phyloP scores from a whole-genome alignment of 2,113 vertebrate species.

The Triplophysa rosa region DNA sequence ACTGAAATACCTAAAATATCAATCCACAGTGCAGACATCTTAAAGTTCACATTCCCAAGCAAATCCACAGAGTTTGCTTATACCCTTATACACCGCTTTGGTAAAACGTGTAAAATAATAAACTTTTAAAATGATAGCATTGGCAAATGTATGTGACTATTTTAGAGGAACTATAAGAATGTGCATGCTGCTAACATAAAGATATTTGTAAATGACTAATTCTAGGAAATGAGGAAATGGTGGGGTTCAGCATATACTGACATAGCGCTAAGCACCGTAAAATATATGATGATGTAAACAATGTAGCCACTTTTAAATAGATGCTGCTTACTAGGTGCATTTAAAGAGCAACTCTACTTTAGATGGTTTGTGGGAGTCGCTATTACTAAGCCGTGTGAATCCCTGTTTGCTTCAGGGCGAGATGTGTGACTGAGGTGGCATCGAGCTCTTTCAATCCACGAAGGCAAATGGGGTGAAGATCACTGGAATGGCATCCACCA shows the following conservation, averaged over 20 bases:
- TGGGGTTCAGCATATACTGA: constrained; percentile 35
- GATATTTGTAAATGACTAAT: constrained; percentile 66
- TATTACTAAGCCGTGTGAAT: constrained; percentile 97
- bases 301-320: constrained; percentile 61
- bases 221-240: constrained; percentile 42
- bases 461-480: constrained; percentile 92
- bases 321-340: constrained; percentile 79
- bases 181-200: constrained; percentile 75
- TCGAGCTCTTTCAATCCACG: constrained; percentile 91
- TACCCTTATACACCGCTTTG: constrained; percentile 21
- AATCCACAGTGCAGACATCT: constrained; percentile 30
- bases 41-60: constrained; percentile 34
- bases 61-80: constrained; percentile 40
- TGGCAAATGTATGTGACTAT: background rate
- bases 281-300: constrained; percentile 26
- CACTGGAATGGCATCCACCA: constrained; percentile 91
- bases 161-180: constrained; percentile 35
- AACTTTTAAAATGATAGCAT: background rate
- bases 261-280: constrained; percentile 20
- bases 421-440: constrained; percentile 97
- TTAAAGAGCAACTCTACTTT: constrained; percentile 51
- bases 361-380: constrained; percentile 83
- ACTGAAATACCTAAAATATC: constrained; percentile 8
- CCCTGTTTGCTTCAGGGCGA: constrained; percentile 98
- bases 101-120: background rate